Conservation (phyloP, 2,888 invertebrate genomes). For the Drosophila rellima region DNA sequence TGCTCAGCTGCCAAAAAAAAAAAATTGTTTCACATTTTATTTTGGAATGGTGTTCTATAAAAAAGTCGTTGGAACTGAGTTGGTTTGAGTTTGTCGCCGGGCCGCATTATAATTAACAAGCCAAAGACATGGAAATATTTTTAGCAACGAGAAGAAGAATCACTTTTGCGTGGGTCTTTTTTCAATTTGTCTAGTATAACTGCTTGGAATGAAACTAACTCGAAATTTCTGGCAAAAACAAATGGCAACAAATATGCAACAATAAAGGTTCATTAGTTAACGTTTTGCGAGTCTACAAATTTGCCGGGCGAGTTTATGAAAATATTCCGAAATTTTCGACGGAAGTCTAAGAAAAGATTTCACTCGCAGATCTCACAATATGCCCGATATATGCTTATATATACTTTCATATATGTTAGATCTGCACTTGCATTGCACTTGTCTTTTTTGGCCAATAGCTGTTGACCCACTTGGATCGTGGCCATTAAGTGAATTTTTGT, state of each 20-base stretch:
- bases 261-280: constrained; percentile 24
- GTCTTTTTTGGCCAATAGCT: constrained; percentile 37
- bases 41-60: constrained; percentile 30
- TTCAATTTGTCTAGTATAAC: constrained; percentile 19
- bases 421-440: constrained; percentile 50
- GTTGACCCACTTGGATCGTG: constrained; percentile 82
- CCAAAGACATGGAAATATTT: constrained; percentile 67
- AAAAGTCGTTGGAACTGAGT: constrained; percentile 50
- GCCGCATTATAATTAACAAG: constrained; percentile 44
- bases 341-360: background rate
- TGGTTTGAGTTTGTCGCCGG: constrained; percentile 68
- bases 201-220: constrained; percentile 32
- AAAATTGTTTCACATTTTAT: constrained; percentile 1
- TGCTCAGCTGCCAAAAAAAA: constrained; percentile 58
- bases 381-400: background rate
- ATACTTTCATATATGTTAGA: background rate
- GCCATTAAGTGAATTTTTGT: constrained; percentile 81
- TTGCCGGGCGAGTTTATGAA: background rate
- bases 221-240: constrained; percentile 61
- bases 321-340: background rate
- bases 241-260: constrained; percentile 6
- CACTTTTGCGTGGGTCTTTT: constrained; percentile 28
- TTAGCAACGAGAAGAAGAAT: constrained; percentile 40
- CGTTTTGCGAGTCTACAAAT: constrained; percentile 25
- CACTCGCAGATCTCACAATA: background rate